These are phyloP conservation scores for Microcebus murinus DNA, from an alignment of 2,113 vertebrate species.

Conservation along the genomic window DNA sequence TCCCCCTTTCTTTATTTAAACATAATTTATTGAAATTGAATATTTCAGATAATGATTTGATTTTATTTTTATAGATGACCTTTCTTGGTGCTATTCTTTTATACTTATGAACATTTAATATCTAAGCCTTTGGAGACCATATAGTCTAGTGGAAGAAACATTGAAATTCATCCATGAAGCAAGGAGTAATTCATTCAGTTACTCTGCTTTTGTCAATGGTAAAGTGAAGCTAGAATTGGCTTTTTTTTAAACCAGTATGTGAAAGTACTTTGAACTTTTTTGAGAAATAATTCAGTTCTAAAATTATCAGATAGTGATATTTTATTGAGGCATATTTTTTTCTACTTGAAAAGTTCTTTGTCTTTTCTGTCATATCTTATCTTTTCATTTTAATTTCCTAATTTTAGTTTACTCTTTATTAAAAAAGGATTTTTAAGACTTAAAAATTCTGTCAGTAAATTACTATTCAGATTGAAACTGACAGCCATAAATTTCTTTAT, in stretches of 20 bases:
- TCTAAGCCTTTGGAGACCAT: neutral
- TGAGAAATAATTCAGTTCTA: neutral
- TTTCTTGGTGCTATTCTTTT: neutral
- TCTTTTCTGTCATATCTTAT: neutral
- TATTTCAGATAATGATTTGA: neutral
- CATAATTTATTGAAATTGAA: neutral
- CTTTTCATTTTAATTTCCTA: conserved; percentile 30
- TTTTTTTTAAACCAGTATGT: neutral
- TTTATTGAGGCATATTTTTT: conserved; percentile 34
- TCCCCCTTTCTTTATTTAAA: neutral
- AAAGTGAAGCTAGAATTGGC: neutral
- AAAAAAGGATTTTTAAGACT: neutral
- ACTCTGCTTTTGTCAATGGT: neutral
- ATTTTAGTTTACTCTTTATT: neutral
- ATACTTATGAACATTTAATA: neutral
- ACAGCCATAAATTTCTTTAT: conserved; percentile 13
- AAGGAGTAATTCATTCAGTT: neutral
- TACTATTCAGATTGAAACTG: conserved; percentile 42
- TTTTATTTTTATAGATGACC: neutral
- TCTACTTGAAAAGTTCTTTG: neutral
- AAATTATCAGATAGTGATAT: neutral
- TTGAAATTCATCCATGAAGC: neutral
- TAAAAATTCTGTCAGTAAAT: conserved; percentile 43
- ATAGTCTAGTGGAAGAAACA: neutral
- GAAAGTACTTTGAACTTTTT: neutral